Evolutionary conservation across 2,888 invertebrate genomes (phyloP), one percentile per base, ranked within the genome.

Genomic region (Agonopterix heracliana): DNA sequence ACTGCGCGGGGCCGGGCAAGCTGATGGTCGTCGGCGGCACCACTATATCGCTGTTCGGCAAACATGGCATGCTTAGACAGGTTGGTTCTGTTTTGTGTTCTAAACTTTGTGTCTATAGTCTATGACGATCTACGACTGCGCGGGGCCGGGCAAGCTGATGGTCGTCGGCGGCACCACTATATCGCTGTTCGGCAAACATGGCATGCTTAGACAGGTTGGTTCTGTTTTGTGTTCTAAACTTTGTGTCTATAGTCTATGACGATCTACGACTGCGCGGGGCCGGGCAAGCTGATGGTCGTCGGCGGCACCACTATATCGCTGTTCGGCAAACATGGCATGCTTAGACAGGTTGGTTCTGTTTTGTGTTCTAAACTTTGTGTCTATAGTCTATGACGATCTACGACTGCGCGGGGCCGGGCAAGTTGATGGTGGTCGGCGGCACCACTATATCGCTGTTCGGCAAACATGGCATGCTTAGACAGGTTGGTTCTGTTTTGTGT

Each of bases 141-240:
- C 95, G 26, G 97, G 97, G 0, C 95, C 97, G 0, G 93, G 94
- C 7, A 93, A 94, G 69, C 90, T 94, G 34, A 91, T 94, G 63
- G 93, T 97, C 9, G 93, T 98, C 34, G 99, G 99, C 0, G 97
- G 98, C 7, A 98, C 98, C 40, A 93, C 96, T 0, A 94, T 99
- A 59, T 93, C 96, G 0, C 82, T 99, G 41, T 99, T 99, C 80
- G 97, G 98, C 44, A 98, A 98, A 78, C 94, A 96, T 82, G 98
- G 98, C 36, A 93, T 97, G 74, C 93, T 96, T 71, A 91, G 96
- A 60, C 95, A 96, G 88, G 94, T 93, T 68, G 52, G 64, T 60
- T 43, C 2, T n/a, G 9, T 17, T 17, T 17, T 3, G 17, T 17
- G 17, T 17, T 41, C 11, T n/a, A 9, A 11, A 9, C 41, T 41